These are phyloP conservation scores for Sylvicola fuscatus DNA, from an alignment of 2,888 invertebrate species.

Conservation along the genomic window DNA sequence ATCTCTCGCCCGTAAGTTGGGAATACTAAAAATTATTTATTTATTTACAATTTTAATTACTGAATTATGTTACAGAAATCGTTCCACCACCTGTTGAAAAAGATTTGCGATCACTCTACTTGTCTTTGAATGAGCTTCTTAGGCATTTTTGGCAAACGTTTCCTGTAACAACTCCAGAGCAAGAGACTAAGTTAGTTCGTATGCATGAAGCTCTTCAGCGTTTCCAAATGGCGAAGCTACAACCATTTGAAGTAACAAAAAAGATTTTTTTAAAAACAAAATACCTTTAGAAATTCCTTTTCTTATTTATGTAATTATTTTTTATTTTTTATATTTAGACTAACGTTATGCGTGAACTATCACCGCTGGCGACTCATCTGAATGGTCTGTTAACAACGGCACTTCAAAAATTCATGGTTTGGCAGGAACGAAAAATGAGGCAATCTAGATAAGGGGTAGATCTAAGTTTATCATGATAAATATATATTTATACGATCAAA, in stretches of 20 bases:
- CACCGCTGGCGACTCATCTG: slow-evolving; percentile 66
- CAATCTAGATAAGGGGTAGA: slow-evolving; percentile 19
- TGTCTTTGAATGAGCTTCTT: slow-evolving; percentile 70
- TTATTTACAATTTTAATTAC: slow-evolving; percentile 1
- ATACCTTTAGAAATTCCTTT: too few relatives aligned
- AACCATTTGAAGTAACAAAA: slow-evolving; percentile 69
- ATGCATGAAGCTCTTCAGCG: slow-evolving; percentile 79
- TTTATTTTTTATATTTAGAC: slow-evolving; percentile 32
- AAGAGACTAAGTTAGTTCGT: slow-evolving; percentile 61
- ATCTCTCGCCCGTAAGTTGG: slow-evolving; percentile 45
- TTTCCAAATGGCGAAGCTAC: slow-evolving; percentile 69
- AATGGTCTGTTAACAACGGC: slow-evolving; percentile 74
- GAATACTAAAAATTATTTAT: background rate
- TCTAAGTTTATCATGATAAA: too few relatives aligned
- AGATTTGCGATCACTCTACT: slow-evolving; percentile 68
- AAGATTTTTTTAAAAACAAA: too few relatives aligned
- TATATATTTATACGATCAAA: too few relatives aligned
- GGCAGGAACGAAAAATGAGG: slow-evolving; percentile 56
- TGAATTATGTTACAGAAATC: slow-evolving; percentile 39
- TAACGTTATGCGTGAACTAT: slow-evolving; percentile 58
- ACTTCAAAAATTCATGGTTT: slow-evolving; percentile 64
- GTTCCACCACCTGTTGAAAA: slow-evolving; percentile 65
- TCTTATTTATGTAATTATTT: background rate
- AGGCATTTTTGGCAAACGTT: slow-evolving; percentile 94
- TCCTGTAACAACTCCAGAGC: slow-evolving; percentile 49